Evolutionary conservation across 2,797 vertebrate genomes (phyloP).

Genomic region (Protosalanx chinensis): DNA sequence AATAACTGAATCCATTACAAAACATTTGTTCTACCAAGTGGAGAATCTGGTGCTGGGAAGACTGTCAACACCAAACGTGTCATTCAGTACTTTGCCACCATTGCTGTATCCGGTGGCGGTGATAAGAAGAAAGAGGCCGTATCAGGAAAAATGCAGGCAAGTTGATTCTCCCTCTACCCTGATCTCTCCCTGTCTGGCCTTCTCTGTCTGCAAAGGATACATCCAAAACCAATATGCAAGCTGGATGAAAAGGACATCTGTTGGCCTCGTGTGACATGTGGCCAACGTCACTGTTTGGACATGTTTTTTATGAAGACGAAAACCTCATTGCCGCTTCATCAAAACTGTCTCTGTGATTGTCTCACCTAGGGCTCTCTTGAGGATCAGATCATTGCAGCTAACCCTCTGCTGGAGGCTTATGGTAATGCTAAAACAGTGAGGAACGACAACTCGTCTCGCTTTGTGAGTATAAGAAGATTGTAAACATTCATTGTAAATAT

Average conservation of each 20-base stretch:
- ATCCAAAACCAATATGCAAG: background rate
- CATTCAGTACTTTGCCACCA: conserved; percentile 22
- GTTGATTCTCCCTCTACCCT: background rate
- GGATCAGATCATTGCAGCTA: conserved; percentile 19
- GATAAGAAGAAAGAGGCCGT: conserved; percentile 4
- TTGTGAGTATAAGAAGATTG: background rate
- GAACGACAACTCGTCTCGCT: conserved; percentile 9
- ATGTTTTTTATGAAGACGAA: too few relatives aligned
- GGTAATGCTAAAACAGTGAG: conserved; percentile 9
- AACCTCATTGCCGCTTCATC: background rate
- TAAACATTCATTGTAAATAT: background rate
- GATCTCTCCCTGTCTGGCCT: background rate
- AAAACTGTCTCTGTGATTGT: background rate
- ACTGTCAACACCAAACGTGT: conserved; percentile 26
- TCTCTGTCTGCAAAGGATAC: background rate
- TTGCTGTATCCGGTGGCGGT: conserved; percentile 12
- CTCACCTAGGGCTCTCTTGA: conserved; percentile 34
- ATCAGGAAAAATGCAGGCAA: conserved; percentile 1
- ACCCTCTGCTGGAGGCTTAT: conserved; percentile 34
- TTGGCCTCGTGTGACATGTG: too few relatives aligned
- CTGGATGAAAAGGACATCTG: background rate
- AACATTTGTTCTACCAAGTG: background rate
- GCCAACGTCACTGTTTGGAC: too few relatives aligned
- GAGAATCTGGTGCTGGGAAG: conserved; percentile 25
- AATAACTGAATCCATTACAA: background rate